Base-by-base conservation (phyloP, 2,113 vertebrate genomes). In the Zosterops borbonicus region DNA sequence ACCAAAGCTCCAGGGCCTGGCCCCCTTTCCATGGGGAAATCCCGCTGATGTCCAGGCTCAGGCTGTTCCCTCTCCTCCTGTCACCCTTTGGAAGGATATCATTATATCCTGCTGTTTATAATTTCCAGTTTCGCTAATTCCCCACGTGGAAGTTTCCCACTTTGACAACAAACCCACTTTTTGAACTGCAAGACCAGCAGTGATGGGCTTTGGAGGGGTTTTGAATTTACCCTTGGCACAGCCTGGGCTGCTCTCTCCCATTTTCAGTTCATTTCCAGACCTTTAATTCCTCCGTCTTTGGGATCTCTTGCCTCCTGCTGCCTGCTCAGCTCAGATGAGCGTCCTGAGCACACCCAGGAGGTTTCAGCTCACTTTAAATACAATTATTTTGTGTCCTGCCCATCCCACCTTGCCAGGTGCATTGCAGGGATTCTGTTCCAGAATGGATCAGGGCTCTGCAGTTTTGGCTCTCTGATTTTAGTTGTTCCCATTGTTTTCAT, bases 11-110 rank as follows among this genome's bases (percentile, higher is more conserved):
- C 52, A 31, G 13, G 23, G 23, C 23, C 47, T 49, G 47, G 6
- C 29, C 1, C 50, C 52, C 29, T 55, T 31, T 55, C 52, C 52
- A 31, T 31, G 52, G 17, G 9, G 52, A 31, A 62, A 62, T 62
- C 5, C 31, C 62, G 1, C 65, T 41, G 29, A 0, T 41, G 35
- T 18, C 24, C 29, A 8, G 3, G 4, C 29, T 41, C 19, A n/a
- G 55, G 65, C 55, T 2, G 2, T 24, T 62, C 33, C 49, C 56
- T 31, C 67, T 52, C 25, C 0, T 25, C 37, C 49, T 25, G 24
- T 25, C 49, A 50, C 24, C 67, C 50, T 50, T 50, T 15, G 5
- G 10, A 28, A 56, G 75, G 50, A 7, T 4, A 1, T 24, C 6
- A 12, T 65, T 19, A 3, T 9, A 33, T 49, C 56, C 67, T 35